Conservation (phyloP, 2,797 vertebrate genomes). For the Valencia hispanica region DNA sequence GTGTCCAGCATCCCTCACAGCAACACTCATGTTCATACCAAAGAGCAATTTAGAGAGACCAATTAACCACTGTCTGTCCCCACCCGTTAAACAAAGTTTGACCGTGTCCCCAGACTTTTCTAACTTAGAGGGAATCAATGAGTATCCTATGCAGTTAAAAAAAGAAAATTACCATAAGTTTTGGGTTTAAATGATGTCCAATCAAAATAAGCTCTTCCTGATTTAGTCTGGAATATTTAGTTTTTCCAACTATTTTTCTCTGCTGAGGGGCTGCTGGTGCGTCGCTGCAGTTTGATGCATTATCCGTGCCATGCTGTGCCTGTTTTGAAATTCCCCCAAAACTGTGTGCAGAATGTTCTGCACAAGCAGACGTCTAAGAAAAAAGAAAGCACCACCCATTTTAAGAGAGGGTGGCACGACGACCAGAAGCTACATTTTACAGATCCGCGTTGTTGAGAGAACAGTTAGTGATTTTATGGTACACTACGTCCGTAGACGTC, state of each 20-base stretch:
- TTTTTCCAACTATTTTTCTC: slow-evolving; percentile 3
- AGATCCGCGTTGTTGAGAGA: slow-evolving; percentile 45
- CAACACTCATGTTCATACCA: no score
- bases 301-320: slow-evolving; percentile 29
- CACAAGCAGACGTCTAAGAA: slow-evolving; percentile 24
- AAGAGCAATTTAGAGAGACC: no score
- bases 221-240: not conserved
- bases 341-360: slow-evolving; percentile 8
- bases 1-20: no score
- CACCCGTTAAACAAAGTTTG: not conserved
- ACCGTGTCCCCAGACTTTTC: not conserved
- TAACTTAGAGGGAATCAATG: not conserved
- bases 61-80: not conserved
- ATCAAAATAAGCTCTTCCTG: not conserved
- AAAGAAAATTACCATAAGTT: not conserved
- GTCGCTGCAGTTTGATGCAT: slow-evolving; percentile 9
- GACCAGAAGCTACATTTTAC: slow-evolving; percentile 28
- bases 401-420: slow-evolving; percentile 28
- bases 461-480: slow-evolving; percentile 62
- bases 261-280: not conserved
- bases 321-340: slow-evolving; percentile 15
- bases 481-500: slow-evolving; percentile 71
- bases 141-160: not conserved
- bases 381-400: slow-evolving; percentile 18
- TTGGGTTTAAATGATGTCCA: not conserved